A percentile compares a stretch with the other conserved stretches of the same genome.
These are phyloP conservation scores for Catagonus wagneri DNA, from an alignment of 2,113 vertebrate genomes.

Conservation along the genomic window DNA sequence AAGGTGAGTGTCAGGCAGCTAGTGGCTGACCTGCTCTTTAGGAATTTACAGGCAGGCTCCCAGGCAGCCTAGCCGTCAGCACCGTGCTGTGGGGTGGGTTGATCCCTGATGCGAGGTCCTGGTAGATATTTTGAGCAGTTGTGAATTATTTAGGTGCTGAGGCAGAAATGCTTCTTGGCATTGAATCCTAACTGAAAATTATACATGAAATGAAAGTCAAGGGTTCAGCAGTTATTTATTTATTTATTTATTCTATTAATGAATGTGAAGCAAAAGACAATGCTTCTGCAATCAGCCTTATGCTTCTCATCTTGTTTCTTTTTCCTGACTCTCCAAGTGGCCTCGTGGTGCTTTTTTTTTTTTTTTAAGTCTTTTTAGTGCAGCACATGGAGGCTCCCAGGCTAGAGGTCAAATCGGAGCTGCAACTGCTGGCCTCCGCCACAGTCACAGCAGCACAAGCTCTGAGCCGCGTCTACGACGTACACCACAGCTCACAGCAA, in stretches of 20 bases:
- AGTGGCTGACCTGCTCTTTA: background rate
- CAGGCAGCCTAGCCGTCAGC: too few species aligned
- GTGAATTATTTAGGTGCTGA: slow-evolving; percentile 70
- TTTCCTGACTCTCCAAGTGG: slow-evolving; percentile 5
- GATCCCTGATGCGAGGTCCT: background rate
- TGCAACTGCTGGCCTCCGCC: too few species aligned
- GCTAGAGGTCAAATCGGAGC: too few species aligned
- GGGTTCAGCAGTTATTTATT: background rate
- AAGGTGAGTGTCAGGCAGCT: accelerated
- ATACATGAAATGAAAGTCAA: slow-evolving; percentile 33
- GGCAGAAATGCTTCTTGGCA: background rate
- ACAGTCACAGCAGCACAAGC: too few species aligned
- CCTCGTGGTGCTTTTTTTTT: background rate
- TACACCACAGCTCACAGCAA: too few species aligned
- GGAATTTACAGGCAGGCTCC: background rate
- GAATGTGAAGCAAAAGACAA: background rate
- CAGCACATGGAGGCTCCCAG: too few species aligned
- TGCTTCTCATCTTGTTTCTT: background rate
- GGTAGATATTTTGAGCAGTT: slow-evolving; percentile 50
- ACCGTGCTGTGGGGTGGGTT: accelerated
- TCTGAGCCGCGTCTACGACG: too few species aligned
- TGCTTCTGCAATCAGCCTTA: background rate
- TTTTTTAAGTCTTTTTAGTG: background rate
- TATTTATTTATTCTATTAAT: slow-evolving; percentile 31
- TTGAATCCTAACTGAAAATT: slow-evolving; percentile 46